Base-by-base conservation (phyloP, 2,113 vertebrate genomes). In the Chaenogobius annularis region DNA sequence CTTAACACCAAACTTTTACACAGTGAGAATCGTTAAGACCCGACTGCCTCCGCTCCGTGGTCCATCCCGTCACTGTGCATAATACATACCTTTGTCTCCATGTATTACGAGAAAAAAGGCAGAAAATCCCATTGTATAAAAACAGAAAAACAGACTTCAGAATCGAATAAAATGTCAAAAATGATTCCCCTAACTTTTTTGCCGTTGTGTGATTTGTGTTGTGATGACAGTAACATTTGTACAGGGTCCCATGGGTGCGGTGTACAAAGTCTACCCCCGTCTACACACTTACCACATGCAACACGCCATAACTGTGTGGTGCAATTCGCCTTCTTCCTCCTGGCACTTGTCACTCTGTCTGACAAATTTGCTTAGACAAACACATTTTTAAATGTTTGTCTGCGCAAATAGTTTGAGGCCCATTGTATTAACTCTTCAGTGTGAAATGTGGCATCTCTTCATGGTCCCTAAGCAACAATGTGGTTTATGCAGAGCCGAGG, bases 271-370 rank as follows among this genome's bases (percentile, higher is more conserved):
- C 59, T 61, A 35, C 58, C 58, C 58, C 58, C 26, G 5, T 31
- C 58, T 15, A 17, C 59, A 62, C 26, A 40, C 59, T 62, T 62
- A 37, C 31, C 26, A 62, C 59, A 62, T 62, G 59, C 26, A 19
- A 62, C 59, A 19, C 26, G 14, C 14, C 35, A 15, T 37, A 62
- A 61, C 7, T 14, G 26, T 31, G 20, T 61, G 20, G 54, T 22
- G 54, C 54, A 55, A 58, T 58, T 20, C 55, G 12, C 55, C 15
- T 62, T 62, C 31, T 62, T 62, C 59, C 59, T 62, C 35, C 59
- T 62, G 59, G 59, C 59, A 62, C 59, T 62, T 62, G 59, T 62
- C 59, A 62, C 59, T 37, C 59, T 62, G 59, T 62, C 59, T 62
- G 35, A 62, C 59, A 62, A 62, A 62, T 35, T 37, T 37, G 59